phyloP scores from a whole-genome alignment of 1,140 invertebrate species.

The Psilanteris sp. region DNA sequence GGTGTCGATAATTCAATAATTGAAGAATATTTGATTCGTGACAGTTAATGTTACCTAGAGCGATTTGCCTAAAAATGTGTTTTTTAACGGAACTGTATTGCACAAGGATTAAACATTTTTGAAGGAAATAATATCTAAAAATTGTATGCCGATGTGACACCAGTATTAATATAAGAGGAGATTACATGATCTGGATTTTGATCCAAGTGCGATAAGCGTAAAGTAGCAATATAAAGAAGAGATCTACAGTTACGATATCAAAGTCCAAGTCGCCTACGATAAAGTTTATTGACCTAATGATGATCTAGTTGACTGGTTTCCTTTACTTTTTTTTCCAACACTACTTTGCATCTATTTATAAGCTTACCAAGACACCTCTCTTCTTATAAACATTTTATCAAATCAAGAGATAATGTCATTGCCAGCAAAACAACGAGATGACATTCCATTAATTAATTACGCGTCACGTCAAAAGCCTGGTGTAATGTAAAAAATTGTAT shows the following conservation, averaged over 20 bases:
- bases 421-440: too few species aligned
- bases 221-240: slow-evolving; percentile 44
- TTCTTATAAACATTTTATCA: too few species aligned
- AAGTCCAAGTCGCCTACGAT: slow-evolving; percentile 52
- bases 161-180: slow-evolving; percentile 20
- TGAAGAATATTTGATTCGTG: too few species aligned
- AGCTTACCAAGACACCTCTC: slow-evolving; percentile 2
- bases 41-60: too few species aligned
- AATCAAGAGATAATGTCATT: too few species aligned
- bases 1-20: too few species aligned
- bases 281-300: slow-evolving; percentile 58
- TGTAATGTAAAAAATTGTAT: slow-evolving; percentile 1
- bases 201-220: slow-evolving; percentile 38
- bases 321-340: slow-evolving; percentile 5
- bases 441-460: slow-evolving; percentile 1
- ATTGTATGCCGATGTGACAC: slow-evolving; percentile 19
- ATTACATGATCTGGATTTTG: slow-evolving; percentile 45
- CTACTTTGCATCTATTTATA: slow-evolving; percentile 21
- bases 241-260: slow-evolving; percentile 57
- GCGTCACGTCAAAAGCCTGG: background rate
- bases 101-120: slow-evolving; percentile 5
- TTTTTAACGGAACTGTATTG: too few species aligned
- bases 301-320: slow-evolving; percentile 46
- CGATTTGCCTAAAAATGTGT: too few species aligned
- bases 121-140: slow-evolving; percentile 19